phyloP scores from a whole-genome alignment of 2,113 vertebrate species.

The Antidorcas marsupialis region DNA sequence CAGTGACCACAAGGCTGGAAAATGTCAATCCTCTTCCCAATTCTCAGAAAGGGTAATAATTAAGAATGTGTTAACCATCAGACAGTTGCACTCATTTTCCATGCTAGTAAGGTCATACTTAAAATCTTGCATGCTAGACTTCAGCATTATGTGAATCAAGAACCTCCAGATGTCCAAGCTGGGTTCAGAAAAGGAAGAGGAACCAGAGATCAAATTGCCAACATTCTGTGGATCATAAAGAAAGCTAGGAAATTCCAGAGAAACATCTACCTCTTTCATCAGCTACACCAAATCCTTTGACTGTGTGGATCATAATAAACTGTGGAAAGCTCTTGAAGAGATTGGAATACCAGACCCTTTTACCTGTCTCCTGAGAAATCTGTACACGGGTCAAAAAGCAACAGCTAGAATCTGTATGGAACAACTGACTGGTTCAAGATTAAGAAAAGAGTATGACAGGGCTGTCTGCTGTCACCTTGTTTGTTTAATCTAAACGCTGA shows the following conservation, averaged over 20 bases:
- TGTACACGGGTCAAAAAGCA: background rate
- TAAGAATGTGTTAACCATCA: background rate
- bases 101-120: background rate
- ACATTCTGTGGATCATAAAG: background rate
- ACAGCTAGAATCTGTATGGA: background rate
- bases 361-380: background rate
- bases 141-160: background rate
- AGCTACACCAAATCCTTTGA: background rate
- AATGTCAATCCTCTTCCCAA: background rate
- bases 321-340: background rate
- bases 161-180: background rate
- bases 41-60: background rate
- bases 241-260: background rate
- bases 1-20: background rate
- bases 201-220: background rate
- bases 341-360: background rate
- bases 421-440: background rate
- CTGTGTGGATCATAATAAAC: background rate
- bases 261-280: background rate
- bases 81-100: background rate
- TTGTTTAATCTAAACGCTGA: background rate
- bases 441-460: background rate
- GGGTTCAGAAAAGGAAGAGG: background rate
- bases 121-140: background rate
- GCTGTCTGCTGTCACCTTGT: background rate